These are phyloP conservation scores for Seira ritae DNA, from an alignment of 2,888 invertebrate species.

Conservation along the genomic window DNA sequence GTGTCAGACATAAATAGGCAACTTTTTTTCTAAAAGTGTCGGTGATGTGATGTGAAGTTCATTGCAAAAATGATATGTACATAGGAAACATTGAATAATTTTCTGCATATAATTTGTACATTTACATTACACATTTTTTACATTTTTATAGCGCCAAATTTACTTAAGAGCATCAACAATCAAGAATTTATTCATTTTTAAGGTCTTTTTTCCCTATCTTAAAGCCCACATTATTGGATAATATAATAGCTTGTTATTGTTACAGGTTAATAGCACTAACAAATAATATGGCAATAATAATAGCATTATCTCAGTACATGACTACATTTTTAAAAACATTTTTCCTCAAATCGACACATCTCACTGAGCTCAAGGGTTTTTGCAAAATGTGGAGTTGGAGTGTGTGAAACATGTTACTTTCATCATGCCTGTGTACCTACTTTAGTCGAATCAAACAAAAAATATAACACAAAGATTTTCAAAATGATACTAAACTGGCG, in stretches of 20 bases:
- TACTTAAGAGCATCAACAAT: background rate
- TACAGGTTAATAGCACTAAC: background rate
- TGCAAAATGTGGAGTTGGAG: constrained; percentile 1
- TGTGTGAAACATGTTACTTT: constrained; percentile 41
- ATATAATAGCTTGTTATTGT: constrained; percentile 1
- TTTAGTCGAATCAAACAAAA: constrained; percentile 22
- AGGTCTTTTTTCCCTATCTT: background rate
- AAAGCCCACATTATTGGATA: background rate
- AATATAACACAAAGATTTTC: constrained; percentile 1
- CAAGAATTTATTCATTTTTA: constrained; percentile 4
- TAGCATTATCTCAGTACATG: background rate
- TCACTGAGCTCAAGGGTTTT: constrained; percentile 35
- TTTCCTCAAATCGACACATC: constrained; percentile 4
- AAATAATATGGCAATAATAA: constrained; percentile 11
- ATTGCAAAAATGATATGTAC: constrained; percentile 35
- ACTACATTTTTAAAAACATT: background rate
- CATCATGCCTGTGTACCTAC: background rate
- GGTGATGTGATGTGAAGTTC: constrained; percentile 24
- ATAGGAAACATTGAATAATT: constrained; percentile 23
- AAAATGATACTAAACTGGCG: constrained; percentile 26
- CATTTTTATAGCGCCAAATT: too few relatives aligned
- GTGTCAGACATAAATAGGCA: constrained; percentile 23
- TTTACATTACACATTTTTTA: too few relatives aligned
- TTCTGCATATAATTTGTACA: too few relatives aligned
- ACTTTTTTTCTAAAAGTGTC: constrained; percentile 34